Evolutionary conservation across 2,113 vertebrate genomes (phyloP).

Genomic region (Monarcha castaneiventris): DNA sequence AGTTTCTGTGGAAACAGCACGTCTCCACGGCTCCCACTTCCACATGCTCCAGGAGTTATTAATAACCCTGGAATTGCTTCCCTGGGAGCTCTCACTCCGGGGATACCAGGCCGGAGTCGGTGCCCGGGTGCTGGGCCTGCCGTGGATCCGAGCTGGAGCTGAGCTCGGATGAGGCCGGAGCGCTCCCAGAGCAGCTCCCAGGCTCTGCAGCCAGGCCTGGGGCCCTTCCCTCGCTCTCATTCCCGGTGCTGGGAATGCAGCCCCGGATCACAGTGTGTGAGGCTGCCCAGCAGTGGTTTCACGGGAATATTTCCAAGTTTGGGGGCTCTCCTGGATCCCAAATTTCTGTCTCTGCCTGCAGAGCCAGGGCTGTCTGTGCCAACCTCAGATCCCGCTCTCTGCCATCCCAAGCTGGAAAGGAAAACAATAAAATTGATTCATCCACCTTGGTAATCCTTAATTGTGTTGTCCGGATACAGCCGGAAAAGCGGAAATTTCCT

Average conservation of each 20-base stretch:
- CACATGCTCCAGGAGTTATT: not conserved
- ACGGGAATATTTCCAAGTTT: not conserved
- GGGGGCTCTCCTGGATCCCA: not conserved
- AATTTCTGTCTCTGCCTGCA: not conserved
- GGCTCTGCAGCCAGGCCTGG: not conserved
- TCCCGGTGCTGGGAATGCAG: not conserved
- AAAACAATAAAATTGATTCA: not conserved
- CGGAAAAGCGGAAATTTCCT: not conserved
- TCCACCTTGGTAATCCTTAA: not conserved
- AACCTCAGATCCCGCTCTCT: not conserved
- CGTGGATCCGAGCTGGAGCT: not conserved
- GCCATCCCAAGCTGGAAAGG: not conserved
- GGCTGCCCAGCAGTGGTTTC: accelerated
- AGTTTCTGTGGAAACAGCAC: conserved; percentile 67
- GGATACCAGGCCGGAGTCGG: not conserved
- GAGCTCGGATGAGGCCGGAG: accelerated
- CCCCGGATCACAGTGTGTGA: accelerated
- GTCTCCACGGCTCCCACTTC: not conserved
- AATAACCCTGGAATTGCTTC: not conserved
- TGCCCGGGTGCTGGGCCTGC: not conserved
- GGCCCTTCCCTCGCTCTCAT: not conserved
- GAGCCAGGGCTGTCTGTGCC: not conserved
- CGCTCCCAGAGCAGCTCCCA: accelerated
- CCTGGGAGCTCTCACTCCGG: not conserved
- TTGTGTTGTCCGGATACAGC: not conserved